phyloP scores from a whole-genome alignment of 2,888 invertebrate genomes.

The Andrena dorsata region DNA sequence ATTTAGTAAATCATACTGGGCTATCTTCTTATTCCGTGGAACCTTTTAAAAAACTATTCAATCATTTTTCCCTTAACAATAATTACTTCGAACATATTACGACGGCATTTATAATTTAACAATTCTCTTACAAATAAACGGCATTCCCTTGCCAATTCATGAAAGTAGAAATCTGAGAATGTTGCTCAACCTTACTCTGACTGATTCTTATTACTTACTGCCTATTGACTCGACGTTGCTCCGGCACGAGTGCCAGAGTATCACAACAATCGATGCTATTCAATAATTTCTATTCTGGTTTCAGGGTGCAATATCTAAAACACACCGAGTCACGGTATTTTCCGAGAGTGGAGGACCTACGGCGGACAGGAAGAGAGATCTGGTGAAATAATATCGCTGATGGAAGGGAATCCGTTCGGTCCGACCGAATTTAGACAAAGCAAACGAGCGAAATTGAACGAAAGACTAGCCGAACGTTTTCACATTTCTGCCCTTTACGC shows the following conservation, averaged over 20 bases:
- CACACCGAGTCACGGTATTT: slow-evolving; percentile 66
- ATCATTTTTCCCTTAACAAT: too few species aligned
- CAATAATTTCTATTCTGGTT: slow-evolving; percentile 57
- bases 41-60: too few species aligned
- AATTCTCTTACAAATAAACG: too few species aligned
- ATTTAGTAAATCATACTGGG: too few species aligned
- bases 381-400: slow-evolving; percentile 73
- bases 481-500: slow-evolving; percentile 35
- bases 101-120: too few species aligned
- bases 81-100: not conserved
- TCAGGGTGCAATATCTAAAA: slow-evolving; percentile 67
- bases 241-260: slow-evolving; percentile 7
- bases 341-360: slow-evolving; percentile 54
- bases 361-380: slow-evolving; percentile 56
- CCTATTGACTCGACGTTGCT: slow-evolving; percentile 14
- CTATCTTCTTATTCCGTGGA: too few species aligned
- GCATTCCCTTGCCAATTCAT: not conserved
- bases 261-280: slow-evolving; percentile 52
- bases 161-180: not conserved
- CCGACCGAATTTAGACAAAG: slow-evolving; percentile 67
- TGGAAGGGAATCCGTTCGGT: slow-evolving; percentile 68
- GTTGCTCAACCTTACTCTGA: not conserved
- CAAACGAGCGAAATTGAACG: slow-evolving; percentile 63
- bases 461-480: slow-evolving; percentile 47
- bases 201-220: slow-evolving; percentile 36